Base-by-base conservation (phyloP, 2,888 invertebrate species). In the Lasioglossum lativentre region DNA sequence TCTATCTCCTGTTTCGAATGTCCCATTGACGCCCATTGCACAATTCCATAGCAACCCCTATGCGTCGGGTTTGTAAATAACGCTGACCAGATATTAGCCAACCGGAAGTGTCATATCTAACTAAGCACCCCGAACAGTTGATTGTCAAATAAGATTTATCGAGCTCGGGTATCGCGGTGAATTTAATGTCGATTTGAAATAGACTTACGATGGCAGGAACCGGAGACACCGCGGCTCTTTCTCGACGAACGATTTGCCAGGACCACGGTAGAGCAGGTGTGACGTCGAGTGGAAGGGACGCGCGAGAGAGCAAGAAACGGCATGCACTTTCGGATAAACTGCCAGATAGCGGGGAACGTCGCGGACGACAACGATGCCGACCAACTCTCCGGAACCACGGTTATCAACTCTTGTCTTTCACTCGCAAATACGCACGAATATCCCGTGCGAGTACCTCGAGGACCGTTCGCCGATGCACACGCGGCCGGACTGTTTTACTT, bases 291-390 rank as follows among this genome's bases (percentile, higher is more conserved):
- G 19, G 75, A 75, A 81, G 38, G 66, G 34, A 66, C 66, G 34
- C 40, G 70, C 40, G 73, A 27, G 72, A 71, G 40, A 66, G 52
- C 45, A 71, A 75, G 66, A 34, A 66, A 80, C 77, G 78, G 40
- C 47, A 70, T 86, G 59, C 85, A 86, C 86, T 85, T 85, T 85
- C 72, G n/a, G 63, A 83, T 75, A 47, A 78, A 52, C 71, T 77
- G 45, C 77, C 47, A n/a, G 56, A 14, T 38, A 23, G 4, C 42
- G 14, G 68, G 47, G 70, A 77, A 84, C 74, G 52, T 59, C 63
- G 73, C 76, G 47, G n/a, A 34, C 40, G 59, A 63, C 73, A 56
- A 59, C 78, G 86, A 78, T 52, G 81, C 40, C 77, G 74, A 52
- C 34, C 63, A 56, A 0, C 81, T 75, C 75, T 66, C 19, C 30